A percentile compares a stretch with the other conserved stretches of the same genome.
Evolutionary conservation across 2,113 vertebrate species (phyloP).

Genomic region (Trichomycterus rosablanca): DNA sequence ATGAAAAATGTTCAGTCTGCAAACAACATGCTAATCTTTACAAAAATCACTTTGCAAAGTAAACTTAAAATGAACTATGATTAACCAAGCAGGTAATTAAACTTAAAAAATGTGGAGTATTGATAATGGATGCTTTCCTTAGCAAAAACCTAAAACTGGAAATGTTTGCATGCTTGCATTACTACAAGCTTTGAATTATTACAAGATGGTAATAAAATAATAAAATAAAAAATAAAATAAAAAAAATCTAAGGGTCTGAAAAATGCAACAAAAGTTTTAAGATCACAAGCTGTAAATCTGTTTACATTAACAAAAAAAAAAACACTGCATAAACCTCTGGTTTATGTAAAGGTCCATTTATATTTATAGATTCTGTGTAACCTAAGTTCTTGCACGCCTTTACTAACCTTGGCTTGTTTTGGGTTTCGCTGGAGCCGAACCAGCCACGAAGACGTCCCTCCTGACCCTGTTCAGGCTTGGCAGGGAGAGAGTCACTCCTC

Average conservation of each 20-base stretch:
- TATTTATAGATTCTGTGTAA: conserved; percentile 14
- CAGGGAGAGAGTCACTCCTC: conserved; percentile 66
- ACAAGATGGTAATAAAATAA: neutral
- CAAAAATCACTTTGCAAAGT: conserved; percentile 15
- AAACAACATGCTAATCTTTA: conserved; percentile 24
- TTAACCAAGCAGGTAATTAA: conserved; percentile 2
- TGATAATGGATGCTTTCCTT: neutral
- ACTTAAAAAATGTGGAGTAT: conserved; percentile 6
- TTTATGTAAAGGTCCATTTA: neutral
- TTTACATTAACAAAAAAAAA: neutral
- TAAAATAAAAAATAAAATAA: neutral
- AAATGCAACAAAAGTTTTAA: neutral
- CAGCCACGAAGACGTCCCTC: conserved; percentile 78
- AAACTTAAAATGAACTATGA: neutral
- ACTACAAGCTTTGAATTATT: no score
- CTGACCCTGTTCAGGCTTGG: conserved; percentile 62
- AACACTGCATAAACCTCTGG: neutral
- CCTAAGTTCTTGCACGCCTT: conserved; percentile 13
- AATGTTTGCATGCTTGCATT: no score
- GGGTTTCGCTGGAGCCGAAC: conserved; percentile 80
- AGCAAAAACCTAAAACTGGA: no score
- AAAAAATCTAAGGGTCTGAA: neutral
- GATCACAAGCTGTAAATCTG: neutral
- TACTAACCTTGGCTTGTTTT: conserved; percentile 90
- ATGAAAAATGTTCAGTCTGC: conserved; percentile 19